phyloP scores from a whole-genome alignment of 2,113 vertebrate genomes.

The Pedetes capensis region DNA sequence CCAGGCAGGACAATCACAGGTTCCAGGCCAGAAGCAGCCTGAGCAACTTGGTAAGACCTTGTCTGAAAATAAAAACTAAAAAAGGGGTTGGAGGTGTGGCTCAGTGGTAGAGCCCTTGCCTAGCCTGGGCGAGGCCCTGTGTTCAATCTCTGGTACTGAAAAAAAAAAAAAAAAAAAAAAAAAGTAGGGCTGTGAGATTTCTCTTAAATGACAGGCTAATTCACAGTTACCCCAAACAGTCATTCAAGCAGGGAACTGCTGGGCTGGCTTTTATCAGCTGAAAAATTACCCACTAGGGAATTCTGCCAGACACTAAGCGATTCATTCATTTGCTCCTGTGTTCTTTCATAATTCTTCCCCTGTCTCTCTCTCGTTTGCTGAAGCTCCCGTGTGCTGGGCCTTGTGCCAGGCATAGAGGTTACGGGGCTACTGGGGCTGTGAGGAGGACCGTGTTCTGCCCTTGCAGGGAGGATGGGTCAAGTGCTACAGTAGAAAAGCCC shows the following conservation, averaged over 20 bases:
- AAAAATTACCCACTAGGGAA: neutral
- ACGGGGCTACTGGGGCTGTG: neutral
- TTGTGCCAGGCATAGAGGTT: neutral
- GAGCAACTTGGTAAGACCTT: too few relatives aligned
- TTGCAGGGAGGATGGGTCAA: neutral
- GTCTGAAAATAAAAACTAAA: too few relatives aligned
- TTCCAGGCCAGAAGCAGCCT: too few relatives aligned
- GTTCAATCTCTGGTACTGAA: too few relatives aligned
- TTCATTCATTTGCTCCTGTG: neutral
- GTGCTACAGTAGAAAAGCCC: neutral
- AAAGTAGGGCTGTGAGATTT: neutral
- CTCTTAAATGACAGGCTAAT: neutral
- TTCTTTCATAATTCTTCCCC: neutral
- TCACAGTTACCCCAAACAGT: neutral
- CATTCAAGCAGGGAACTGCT: neutral
- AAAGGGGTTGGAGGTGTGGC: too few relatives aligned
- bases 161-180: too few relatives aligned
- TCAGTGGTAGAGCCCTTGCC: too few relatives aligned
- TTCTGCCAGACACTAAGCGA: neutral
- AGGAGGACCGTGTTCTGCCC: neutral
- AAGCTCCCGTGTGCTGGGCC: neutral
- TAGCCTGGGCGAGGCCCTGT: too few relatives aligned
- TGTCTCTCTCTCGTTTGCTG: neutral
- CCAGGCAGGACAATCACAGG: too few relatives aligned
- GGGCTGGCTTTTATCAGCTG: neutral